Conservation (phyloP, 1,140 invertebrate species). For the Drosophila subobscura region DNA sequence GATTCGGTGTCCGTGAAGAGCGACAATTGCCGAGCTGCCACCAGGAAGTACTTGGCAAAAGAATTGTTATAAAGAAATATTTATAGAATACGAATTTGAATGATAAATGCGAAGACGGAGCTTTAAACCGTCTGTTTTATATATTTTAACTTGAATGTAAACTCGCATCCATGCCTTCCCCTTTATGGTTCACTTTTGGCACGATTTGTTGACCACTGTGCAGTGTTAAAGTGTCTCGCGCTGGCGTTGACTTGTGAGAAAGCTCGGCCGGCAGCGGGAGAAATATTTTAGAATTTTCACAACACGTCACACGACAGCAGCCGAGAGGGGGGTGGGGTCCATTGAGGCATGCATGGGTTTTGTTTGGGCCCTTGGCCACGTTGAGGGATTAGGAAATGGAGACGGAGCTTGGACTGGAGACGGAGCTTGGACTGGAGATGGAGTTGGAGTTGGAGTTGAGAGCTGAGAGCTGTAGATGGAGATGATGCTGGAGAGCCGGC, state of each 20-base stretch:
- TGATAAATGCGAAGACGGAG: too few species aligned
- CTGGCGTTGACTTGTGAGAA: slow-evolving; percentile 77
- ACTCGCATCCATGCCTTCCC: too few species aligned
- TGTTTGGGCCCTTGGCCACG: slow-evolving; percentile 24
- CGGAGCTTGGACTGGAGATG: slow-evolving; percentile 3
- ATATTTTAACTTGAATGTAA: too few species aligned
- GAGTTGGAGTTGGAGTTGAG: slow-evolving; percentile 12
- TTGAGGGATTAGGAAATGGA: slow-evolving; percentile 40
- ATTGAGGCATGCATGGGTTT: slow-evolving; percentile 40
- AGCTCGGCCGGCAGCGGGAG: slow-evolving; percentile 48
- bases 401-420: slow-evolving; percentile 13
- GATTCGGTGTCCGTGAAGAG: not conserved
- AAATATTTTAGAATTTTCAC: slow-evolving; percentile 79
- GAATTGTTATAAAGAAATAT: too few species aligned
- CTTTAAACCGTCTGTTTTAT: too few species aligned
- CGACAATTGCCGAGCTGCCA: too few species aligned
- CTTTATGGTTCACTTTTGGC: not conserved
- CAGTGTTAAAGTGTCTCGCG: slow-evolving; percentile 65
- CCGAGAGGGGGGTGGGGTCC: slow-evolving; percentile 8
- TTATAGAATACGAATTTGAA: too few species aligned
- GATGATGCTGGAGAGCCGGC: slow-evolving; percentile 43
- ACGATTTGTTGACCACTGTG: slow-evolving; percentile 12
- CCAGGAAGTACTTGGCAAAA: too few species aligned
- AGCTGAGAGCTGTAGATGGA: slow-evolving; percentile 16
- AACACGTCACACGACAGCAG: slow-evolving; percentile 72